Conservation (phyloP, 2,888 invertebrate genomes). For the Drosophila tripunctata region DNA sequence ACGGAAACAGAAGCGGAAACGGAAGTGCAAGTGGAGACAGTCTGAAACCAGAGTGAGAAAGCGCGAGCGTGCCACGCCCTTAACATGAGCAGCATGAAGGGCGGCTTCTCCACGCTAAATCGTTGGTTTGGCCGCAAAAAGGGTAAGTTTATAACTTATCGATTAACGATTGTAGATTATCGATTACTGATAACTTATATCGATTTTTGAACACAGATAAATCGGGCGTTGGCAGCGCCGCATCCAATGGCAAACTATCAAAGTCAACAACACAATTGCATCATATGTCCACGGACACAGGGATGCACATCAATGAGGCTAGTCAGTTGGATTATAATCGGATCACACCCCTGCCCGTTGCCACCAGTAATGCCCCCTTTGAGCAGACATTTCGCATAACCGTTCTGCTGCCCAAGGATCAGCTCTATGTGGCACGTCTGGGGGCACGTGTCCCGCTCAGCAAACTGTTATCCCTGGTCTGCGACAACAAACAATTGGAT, state of each 20-base stretch:
- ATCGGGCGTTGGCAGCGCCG: conserved; percentile 46
- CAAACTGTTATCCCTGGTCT: conserved; percentile 89
- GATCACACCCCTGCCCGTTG: conserved; percentile 83
- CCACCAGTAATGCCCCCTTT: conserved; percentile 84
- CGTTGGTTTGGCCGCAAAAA: conserved; percentile 84
- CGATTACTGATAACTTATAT: not conserved
- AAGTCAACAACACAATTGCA: conserved; percentile 79
- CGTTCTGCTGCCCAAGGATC: conserved; percentile 91
- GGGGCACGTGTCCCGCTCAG: conserved; percentile 88
- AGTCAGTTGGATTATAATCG: conserved; percentile 84
- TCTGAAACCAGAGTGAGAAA: conserved; percentile 1
- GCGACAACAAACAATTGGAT: conserved; percentile 91
- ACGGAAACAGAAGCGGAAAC: not conserved
- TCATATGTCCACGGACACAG: conserved; percentile 79
- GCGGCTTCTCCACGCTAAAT: conserved; percentile 84
- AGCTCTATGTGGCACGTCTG: conserved; percentile 90
- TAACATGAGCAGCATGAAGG: conserved; percentile 83
- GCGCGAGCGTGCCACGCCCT: conserved; percentile 45
- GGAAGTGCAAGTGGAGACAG: not conserved
- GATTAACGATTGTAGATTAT: not conserved
- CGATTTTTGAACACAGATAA: conserved; percentile 63
- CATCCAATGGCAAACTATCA: conserved; percentile 80
- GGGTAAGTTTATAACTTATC: conserved; percentile 71
- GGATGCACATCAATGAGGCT: conserved; percentile 82
- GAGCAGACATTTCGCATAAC: conserved; percentile 85